These are phyloP conservation scores for Cochlearius cochlearius DNA, from an alignment of 2,113 vertebrate genomes.

Conservation along the genomic window DNA sequence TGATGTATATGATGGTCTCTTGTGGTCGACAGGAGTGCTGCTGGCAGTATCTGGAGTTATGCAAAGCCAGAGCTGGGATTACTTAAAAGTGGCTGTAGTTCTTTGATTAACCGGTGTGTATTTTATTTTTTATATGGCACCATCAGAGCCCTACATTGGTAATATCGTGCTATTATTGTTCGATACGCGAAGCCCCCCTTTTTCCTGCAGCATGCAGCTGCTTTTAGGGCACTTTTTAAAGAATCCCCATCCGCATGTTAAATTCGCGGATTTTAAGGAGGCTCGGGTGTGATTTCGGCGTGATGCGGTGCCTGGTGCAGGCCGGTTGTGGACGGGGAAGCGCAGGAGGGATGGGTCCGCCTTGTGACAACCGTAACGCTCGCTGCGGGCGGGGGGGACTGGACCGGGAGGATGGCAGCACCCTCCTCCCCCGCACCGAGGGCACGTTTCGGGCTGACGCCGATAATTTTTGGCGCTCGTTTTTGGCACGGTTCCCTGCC, in stretches of 20 bases:
- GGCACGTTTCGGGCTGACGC: accelerated
- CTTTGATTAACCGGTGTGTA: slow-evolving; percentile 81
- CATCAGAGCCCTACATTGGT: slow-evolving; percentile 74
- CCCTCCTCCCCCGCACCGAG: accelerated
- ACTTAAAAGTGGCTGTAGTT: slow-evolving; percentile 79
- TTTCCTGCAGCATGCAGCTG: slow-evolving; percentile 12
- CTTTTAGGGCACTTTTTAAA: neutral
- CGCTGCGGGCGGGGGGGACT: neutral
- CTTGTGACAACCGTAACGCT: accelerated
- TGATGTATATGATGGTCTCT: slow-evolving; percentile 81
- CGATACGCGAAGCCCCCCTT: slow-evolving; percentile 12
- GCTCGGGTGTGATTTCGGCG: accelerated
- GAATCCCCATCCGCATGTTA: neutral
- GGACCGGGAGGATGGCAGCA: too few species aligned
- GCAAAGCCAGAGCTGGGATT: slow-evolving; percentile 76
- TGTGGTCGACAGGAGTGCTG: slow-evolving; percentile 74
- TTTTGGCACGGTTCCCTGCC: accelerated
- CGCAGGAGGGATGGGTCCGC: neutral
- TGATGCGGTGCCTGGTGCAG: accelerated
- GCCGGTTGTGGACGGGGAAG: neutral
- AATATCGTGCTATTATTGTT: slow-evolving; percentile 71
- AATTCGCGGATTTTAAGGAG: accelerated
- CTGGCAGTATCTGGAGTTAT: slow-evolving; percentile 72
- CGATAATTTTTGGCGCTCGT: accelerated
- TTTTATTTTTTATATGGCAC: slow-evolving; percentile 79